Evolutionary conservation across 2,797 vertebrate genomes (phyloP).

Genomic region (Leptodactylus fallax): DNA sequence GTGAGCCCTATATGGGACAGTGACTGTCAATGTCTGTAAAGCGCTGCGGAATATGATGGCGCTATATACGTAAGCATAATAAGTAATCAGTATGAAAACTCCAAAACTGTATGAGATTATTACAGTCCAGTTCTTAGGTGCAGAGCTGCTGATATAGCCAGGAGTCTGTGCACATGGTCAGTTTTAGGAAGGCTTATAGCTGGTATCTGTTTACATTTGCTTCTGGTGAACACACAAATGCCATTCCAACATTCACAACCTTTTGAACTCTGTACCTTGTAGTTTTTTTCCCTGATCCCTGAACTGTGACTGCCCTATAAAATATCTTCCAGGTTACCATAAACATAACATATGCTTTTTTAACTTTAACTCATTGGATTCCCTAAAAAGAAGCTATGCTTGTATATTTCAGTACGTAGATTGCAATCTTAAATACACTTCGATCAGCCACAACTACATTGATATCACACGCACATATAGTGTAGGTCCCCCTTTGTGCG

Average conservation of each 20-base stretch:
- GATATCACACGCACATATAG: neutral
- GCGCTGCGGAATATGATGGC: no score
- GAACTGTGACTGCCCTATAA: neutral
- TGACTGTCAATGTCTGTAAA: no score
- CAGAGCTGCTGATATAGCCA: neutral
- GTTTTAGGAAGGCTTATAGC: neutral
- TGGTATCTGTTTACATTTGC: constrained; percentile 20
- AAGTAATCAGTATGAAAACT: no score
- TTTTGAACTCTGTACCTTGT: neutral
- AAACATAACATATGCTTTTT: neutral
- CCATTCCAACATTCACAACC: constrained; percentile 30
- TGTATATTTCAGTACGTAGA: neutral
- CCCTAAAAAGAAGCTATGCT: neutral
- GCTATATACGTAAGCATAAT: no score
- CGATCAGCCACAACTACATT: neutral
- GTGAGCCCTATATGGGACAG: no score
- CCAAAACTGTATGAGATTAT: no score
- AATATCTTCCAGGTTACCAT: neutral
- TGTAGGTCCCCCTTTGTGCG: no score
- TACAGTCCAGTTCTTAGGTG: neutral
- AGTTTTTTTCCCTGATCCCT: neutral
- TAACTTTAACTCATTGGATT: no score
- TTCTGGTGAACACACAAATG: constrained; percentile 26
- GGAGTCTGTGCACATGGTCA: constrained; percentile 1
- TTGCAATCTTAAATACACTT: neutral